A percentile compares a stretch with the other conserved stretches of the same genome.
phyloP scores from a whole-genome alignment of 2,888 invertebrate genomes.

The Panzeria rudis region DNA sequence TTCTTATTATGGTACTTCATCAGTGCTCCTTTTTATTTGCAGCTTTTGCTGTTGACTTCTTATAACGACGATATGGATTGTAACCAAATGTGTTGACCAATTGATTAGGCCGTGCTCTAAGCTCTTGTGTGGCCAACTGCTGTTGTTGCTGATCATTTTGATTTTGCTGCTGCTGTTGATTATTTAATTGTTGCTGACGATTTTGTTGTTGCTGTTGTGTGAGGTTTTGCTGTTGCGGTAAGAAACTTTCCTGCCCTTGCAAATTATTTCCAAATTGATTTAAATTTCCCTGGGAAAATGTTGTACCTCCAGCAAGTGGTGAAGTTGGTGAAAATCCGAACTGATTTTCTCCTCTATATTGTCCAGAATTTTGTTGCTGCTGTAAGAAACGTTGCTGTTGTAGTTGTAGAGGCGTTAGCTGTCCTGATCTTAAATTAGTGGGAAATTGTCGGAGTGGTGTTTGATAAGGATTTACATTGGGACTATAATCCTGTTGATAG shows the following conservation, averaged over 20 bases:
- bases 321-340: slow-evolving; percentile 75
- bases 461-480: slow-evolving; percentile 82
- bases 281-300: slow-evolving; percentile 51
- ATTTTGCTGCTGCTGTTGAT: slow-evolving; percentile 75
- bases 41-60: slow-evolving; percentile 76
- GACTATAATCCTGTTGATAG: slow-evolving; percentile 79
- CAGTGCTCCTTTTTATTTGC: slow-evolving; percentile 58
- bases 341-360: slow-evolving; percentile 80
- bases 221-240: slow-evolving; percentile 72
- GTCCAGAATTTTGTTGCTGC: slow-evolving; percentile 79
- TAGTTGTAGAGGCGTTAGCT: slow-evolving; percentile 79
- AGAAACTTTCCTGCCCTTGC: slow-evolving; percentile 42
- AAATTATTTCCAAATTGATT: slow-evolving; percentile 74
- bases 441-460: slow-evolving; percentile 80
- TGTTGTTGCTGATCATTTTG: slow-evolving; percentile 78
- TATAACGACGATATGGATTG: slow-evolving; percentile 82
- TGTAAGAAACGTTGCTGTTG: slow-evolving; percentile 75
- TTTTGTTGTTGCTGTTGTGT: slow-evolving; percentile 76
- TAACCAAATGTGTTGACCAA: slow-evolving; percentile 81
- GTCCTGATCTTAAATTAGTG: slow-evolving; percentile 76
- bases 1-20: neutral
- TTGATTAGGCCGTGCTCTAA: slow-evolving; percentile 81
- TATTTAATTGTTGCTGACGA: slow-evolving; percentile 70
- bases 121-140: slow-evolving; percentile 80
- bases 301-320: slow-evolving; percentile 67